A percentile compares a stretch with the other conserved stretches of the same genome.
Conservation (phyloP, 2,797 vertebrate genomes). For the Ctenopoma multispine region DNA sequence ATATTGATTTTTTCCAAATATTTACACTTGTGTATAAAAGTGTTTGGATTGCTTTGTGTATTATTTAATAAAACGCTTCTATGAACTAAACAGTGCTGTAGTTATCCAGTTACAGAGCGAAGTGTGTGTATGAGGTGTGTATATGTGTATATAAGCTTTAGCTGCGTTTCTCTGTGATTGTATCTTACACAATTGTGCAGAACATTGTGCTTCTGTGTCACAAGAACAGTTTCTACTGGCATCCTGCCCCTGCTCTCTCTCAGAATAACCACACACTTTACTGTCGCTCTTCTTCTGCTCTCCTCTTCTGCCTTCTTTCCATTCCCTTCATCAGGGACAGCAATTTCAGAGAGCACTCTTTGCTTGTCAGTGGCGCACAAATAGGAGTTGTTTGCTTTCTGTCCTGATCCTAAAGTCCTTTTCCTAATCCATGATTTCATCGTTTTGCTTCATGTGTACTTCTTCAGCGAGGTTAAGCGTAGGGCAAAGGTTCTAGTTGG, state of each 20-base stretch:
- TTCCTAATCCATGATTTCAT: constrained; percentile 17
- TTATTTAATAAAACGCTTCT: constrained; percentile 72
- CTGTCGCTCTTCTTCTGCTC: constrained; percentile 56
- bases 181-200: constrained; percentile 25
- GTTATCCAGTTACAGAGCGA: constrained; percentile 45
- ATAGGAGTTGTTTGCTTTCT: constrained; percentile 17
- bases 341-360: constrained; percentile 50
- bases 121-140: not conserved
- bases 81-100: constrained; percentile 46
- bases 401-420: constrained; percentile 13
- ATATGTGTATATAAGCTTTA: constrained; percentile 25
- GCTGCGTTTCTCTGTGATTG: constrained; percentile 13
- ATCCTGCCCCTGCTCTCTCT: constrained; percentile 49
- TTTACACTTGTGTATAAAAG: constrained; percentile 70
- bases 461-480: constrained; percentile 14
- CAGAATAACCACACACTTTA: constrained; percentile 71
- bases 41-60: constrained; percentile 54
- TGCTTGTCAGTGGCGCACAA: constrained; percentile 12
- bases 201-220: constrained; percentile 43
- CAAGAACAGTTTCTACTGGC: constrained; percentile 75
- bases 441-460: constrained; percentile 19
- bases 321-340: constrained; percentile 65
- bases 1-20: constrained; percentile 66
- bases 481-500: constrained; percentile 20
- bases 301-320: constrained; percentile 36